Evolutionary conservation across 2,888 invertebrate genomes (phyloP).

Genomic region (Acleris cristana): DNA sequence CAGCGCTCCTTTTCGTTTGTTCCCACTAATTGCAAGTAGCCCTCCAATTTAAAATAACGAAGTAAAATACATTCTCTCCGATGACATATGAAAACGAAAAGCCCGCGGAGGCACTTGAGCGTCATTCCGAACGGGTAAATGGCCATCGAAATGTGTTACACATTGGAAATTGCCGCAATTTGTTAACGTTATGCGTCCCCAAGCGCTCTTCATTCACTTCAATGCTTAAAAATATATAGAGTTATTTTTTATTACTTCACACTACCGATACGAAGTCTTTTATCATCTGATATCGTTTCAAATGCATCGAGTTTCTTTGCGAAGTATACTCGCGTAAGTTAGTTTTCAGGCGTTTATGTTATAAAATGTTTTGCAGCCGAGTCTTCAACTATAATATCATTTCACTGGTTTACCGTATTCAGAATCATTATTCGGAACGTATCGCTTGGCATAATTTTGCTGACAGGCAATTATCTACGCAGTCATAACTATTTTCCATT

Average conservation of each 20-base stretch:
- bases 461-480: too few relatives aligned
- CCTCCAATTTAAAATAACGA: constrained; percentile 39
- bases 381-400: too few relatives aligned
- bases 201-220: constrained; percentile 54
- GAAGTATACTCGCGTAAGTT: background rate
- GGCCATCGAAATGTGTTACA: constrained; percentile 64
- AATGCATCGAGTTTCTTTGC: background rate
- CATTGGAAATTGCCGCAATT: constrained; percentile 68
- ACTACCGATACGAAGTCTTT: constrained; percentile 12
- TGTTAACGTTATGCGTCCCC: constrained; percentile 65
- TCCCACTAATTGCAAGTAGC: constrained; percentile 23
- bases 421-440: too few relatives aligned
- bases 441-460: too few relatives aligned
- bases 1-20: background rate
- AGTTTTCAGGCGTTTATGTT: background rate
- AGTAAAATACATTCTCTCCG: constrained; percentile 33
- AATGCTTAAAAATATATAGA: constrained; percentile 56
- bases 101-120: constrained; percentile 43
- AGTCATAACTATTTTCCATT: too few relatives aligned
- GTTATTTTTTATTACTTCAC: constrained; percentile 45
- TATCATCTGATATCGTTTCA: background rate
- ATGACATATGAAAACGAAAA: constrained; percentile 36
- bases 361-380: background rate
- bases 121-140: constrained; percentile 56
- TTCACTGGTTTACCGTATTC: too few relatives aligned